phyloP scores from a whole-genome alignment of 2,888 invertebrate genomes.

The Pseudolycoriella hygida region DNA sequence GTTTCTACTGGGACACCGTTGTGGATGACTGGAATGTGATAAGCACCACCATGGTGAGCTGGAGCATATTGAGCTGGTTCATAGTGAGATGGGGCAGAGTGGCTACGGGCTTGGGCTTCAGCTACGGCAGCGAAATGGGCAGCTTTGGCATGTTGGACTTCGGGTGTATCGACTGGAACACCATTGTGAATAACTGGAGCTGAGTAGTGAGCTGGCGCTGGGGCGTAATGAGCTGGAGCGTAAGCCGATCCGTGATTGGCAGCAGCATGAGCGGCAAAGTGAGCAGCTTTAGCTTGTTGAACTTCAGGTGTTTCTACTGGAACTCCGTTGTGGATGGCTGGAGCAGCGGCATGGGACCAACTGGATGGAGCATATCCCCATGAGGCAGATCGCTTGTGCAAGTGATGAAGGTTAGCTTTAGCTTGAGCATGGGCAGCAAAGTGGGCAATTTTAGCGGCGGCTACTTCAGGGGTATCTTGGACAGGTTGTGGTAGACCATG shows the following conservation, averaged over 20 bases:
- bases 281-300: constrained; percentile 28
- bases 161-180: constrained; percentile 32
- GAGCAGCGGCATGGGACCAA: constrained; percentile 18
- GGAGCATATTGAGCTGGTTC: constrained; percentile 11
- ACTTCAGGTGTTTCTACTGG: constrained; percentile 35
- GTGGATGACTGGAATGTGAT: constrained; percentile 29
- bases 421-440: constrained; percentile 32
- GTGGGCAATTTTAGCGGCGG: constrained; percentile 34
- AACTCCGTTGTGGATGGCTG: constrained; percentile 28
- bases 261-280: constrained; percentile 27
- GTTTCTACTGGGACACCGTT: constrained; percentile 34
- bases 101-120: constrained; percentile 2
- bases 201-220: constrained; percentile 16
- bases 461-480: constrained; percentile 27
- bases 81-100: not conserved
- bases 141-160: constrained; percentile 27
- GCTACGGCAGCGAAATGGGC: constrained; percentile 20
- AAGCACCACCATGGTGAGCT: constrained; percentile 22
- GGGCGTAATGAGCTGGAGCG: constrained; percentile 18
- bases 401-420: constrained; percentile 23
- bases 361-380: constrained; percentile 11
- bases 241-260: constrained; percentile 16
- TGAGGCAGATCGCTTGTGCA: constrained; percentile 28
- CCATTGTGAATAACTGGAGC: constrained; percentile 29
- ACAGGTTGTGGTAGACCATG: constrained; percentile 23